phyloP scores from a whole-genome alignment of 1,140 invertebrate genomes.

The Adelges cooleyi region DNA sequence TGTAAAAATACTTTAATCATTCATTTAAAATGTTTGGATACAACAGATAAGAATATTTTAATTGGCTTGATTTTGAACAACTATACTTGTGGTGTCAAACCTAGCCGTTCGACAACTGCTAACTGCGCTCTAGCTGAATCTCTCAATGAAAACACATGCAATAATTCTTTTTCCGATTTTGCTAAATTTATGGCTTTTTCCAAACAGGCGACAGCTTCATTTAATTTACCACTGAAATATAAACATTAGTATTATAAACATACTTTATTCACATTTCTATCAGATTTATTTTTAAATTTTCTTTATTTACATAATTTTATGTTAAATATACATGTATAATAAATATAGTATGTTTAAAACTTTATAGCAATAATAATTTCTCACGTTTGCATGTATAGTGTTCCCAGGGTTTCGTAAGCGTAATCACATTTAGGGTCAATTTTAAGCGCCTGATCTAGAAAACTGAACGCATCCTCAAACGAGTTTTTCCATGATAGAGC shows the following conservation, averaged over 20 bases:
- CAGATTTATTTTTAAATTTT: background rate
- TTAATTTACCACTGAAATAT: constrained; percentile 64
- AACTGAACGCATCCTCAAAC: constrained; percentile 61
- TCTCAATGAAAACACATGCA: constrained; percentile 71
- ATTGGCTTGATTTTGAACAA: too few relatives aligned
- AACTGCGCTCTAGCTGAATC: constrained; percentile 78
- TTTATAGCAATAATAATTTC: constrained; percentile 29
- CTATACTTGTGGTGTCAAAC: constrained; percentile 12
- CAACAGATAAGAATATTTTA: too few relatives aligned
- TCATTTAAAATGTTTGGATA: too few relatives aligned
- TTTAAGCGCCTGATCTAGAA: constrained; percentile 71
- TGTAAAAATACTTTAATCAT: too few relatives aligned
- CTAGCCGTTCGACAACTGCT: constrained; percentile 60
- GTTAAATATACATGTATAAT: background rate
- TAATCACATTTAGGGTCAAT: constrained; percentile 86
- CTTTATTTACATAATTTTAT: background rate
- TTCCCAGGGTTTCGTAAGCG: constrained; percentile 87
- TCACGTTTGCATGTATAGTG: constrained; percentile 85
- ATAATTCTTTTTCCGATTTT: constrained; percentile 73
- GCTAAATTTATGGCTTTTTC: constrained; percentile 78
- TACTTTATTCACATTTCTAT: background rate
- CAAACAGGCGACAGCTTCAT: constrained; percentile 69
- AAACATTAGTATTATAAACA: too few relatives aligned
- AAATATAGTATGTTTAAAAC: background rate
- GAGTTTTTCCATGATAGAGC: constrained; percentile 52